A percentile compares a stretch with the other conserved stretches of the same genome.
Evolutionary conservation across 1,140 invertebrate genomes (phyloP).

Genomic region (Hyposmocoma kahamanoa): DNA sequence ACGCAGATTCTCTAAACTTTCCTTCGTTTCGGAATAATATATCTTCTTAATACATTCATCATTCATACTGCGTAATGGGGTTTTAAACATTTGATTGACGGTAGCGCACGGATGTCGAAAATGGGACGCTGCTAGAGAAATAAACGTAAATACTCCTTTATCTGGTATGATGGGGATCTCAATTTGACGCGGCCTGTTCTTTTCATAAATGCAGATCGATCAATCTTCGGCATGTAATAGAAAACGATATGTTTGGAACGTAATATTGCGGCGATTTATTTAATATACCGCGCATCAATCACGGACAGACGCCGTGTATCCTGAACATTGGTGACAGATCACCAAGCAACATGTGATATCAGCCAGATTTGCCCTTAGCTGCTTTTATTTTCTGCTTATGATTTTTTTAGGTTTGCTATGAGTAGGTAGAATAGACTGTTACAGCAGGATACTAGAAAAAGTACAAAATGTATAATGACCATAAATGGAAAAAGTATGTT

Average conservation of each 20-base stretch:
- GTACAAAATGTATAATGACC: too few relatives aligned
- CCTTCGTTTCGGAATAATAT: not conserved
- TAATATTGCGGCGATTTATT: conserved; percentile 54
- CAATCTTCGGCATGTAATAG: conserved; percentile 50
- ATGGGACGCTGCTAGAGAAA: not conserved
- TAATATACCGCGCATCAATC: conserved; percentile 55
- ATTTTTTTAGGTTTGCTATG: too few relatives aligned
- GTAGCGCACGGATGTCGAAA: not conserved
- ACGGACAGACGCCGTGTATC: conserved; percentile 30
- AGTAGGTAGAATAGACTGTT: too few relatives aligned
- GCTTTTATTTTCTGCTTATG: conserved; percentile 9
- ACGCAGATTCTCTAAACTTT: not conserved
- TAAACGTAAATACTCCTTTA: conserved; percentile 1
- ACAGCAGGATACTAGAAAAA: too few relatives aligned
- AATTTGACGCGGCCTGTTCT: conserved; percentile 10
- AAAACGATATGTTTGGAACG: conserved; percentile 55
- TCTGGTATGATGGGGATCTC: conserved; percentile 11
- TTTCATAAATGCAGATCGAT: conserved; percentile 39
- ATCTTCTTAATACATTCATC: conserved; percentile 17
- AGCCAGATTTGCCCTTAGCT: conserved; percentile 22
- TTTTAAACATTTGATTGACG: conserved; percentile 20
- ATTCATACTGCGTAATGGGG: conserved; percentile 16
- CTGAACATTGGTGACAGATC: conserved; percentile 45
- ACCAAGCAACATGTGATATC: conserved; percentile 45
- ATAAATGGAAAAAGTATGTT: too few relatives aligned